Conservation (phyloP, 2,797 vertebrate genomes). For the Phoxinus dragarum region DNA sequence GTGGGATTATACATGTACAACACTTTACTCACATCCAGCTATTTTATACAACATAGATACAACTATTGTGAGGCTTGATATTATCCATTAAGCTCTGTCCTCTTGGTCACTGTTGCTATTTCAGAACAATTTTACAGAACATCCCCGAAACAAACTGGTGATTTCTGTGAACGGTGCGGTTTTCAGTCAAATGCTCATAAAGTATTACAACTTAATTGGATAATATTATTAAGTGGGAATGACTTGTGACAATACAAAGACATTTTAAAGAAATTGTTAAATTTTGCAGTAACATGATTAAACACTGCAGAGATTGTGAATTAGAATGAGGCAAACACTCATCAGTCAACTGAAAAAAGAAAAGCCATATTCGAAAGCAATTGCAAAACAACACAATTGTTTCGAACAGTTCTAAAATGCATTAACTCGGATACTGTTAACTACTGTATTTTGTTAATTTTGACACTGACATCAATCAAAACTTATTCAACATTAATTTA, state of each 20-base stretch:
- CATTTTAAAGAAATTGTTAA: neutral
- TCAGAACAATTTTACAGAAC: neutral
- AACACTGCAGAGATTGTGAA: neutral
- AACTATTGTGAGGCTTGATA: neutral
- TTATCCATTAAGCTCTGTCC: neutral
- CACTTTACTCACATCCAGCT: neutral
- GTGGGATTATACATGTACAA: neutral
- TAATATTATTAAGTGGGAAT: neutral
- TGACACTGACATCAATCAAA: neutral
- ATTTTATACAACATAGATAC: neutral
- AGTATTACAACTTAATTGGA: neutral
- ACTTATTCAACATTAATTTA: neutral
- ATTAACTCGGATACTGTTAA: neutral
- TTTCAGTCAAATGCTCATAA: constrained; percentile 3
- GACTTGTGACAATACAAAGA: neutral
- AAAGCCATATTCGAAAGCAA: neutral
- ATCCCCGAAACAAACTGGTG: neutral
- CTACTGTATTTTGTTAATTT: neutral
- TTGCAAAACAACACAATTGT: neutral
- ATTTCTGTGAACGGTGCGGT: neutral
- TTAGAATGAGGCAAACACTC: constrained; percentile 2
- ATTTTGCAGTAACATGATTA: constrained; percentile 5
- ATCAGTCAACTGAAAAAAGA: neutral
- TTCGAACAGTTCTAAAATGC: neutral
- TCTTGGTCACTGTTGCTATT: neutral